Conservation (phyloP, 2,797 vertebrate species). For the Chiloscyllium punctatum region DNA sequence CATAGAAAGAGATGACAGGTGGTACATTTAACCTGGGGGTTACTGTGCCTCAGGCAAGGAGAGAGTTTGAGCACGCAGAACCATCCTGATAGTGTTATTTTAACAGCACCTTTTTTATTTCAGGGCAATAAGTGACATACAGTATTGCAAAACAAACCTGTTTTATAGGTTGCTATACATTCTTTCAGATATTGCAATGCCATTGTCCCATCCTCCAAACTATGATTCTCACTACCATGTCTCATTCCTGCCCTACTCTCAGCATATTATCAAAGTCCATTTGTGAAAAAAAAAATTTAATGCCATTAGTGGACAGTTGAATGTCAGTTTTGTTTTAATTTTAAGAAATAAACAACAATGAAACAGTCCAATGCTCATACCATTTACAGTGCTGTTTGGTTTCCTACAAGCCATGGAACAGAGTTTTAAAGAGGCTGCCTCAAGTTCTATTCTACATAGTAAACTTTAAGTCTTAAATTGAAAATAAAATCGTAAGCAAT, state of each 20-base stretch:
- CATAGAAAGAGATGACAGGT: too few species aligned
- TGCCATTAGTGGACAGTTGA: not conserved
- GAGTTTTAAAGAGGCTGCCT: not conserved
- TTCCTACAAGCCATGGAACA: not conserved
- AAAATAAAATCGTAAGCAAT: not conserved
- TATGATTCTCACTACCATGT: not conserved
- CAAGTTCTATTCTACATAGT: not conserved
- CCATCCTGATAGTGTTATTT: not conserved
- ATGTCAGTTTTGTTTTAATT: not conserved
- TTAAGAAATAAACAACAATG: not conserved
- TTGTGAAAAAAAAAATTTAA: not conserved
- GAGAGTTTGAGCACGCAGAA: too few species aligned
- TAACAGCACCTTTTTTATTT: not conserved
- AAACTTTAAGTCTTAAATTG: not conserved
- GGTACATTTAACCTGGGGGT: too few species aligned
- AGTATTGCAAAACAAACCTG: not conserved
- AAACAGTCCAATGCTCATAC: not conserved
- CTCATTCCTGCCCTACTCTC: not conserved
- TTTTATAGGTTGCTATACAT: not conserved
- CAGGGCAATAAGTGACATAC: not conserved
- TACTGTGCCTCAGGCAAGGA: too few species aligned
- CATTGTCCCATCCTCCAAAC: not conserved
- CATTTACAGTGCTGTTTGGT: slow-evolving; percentile 8
- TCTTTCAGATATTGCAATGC: not conserved
- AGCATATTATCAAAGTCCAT: not conserved